phyloP scores from a whole-genome alignment of 2,113 vertebrate species.

The Motacilla alba region DNA sequence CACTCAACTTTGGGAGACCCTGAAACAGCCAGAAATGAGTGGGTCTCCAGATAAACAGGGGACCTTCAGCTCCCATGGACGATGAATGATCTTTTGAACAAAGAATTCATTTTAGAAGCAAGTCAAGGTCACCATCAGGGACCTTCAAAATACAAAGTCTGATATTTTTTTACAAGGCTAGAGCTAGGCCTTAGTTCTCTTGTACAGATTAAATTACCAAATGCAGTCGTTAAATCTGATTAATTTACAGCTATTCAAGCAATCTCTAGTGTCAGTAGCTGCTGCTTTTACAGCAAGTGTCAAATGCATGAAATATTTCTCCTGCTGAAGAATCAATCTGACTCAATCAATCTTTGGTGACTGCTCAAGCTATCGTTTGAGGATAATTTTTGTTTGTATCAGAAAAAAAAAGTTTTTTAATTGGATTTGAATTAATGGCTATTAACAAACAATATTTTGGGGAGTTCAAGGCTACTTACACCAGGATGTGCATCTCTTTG shows the following conservation, averaged over 20 bases:
- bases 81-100: conserved; percentile 36
- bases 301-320: conserved; percentile 41
- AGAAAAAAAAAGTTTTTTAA: not conserved
- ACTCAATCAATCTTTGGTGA: not conserved
- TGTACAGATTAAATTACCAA: conserved; percentile 38
- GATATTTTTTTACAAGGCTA: not conserved
- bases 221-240: conserved; percentile 45
- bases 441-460: not conserved
- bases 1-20: not conserved
- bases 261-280: conserved; percentile 3
- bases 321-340: conserved; percentile 14
- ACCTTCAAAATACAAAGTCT: not conserved
- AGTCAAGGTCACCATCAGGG: conserved; percentile 30
- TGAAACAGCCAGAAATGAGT: conserved; percentile 1
- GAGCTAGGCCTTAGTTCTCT: not conserved
- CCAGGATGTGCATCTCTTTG: not conserved
- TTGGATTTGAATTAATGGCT: conserved; percentile 7
- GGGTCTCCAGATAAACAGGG: not conserved
- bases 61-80: not conserved
- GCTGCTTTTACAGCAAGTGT: conserved; percentile 35
- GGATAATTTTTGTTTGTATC: not conserved
- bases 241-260: conserved; percentile 54
- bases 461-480: not conserved
- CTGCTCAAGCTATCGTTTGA: not conserved
- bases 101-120: conserved; percentile 33